Percentiles rank a stretch among this genome's conserved stretches.
Conservation (phyloP, 2,888 invertebrate genomes). For the Drosophila kuntzei region DNA sequence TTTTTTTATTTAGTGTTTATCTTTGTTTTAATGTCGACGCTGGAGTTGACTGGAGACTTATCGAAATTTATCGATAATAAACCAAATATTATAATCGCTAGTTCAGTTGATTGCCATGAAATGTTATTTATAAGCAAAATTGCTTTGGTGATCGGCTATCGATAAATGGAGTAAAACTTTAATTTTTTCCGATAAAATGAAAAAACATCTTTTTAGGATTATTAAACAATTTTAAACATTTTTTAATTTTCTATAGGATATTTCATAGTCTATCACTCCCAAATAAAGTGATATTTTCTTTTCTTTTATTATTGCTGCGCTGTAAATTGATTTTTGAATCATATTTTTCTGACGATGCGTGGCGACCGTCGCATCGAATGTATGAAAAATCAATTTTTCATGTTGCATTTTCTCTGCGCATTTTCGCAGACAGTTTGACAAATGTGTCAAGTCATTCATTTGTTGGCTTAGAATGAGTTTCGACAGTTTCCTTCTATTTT, state of each 20-base stretch:
- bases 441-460: conserved; percentile 4
- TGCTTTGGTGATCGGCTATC: neutral
- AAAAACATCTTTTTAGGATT: neutral
- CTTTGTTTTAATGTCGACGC: conserved; percentile 22
- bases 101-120: neutral
- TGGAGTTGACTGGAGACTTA: conserved; percentile 1
- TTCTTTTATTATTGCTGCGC: conserved; percentile 1
- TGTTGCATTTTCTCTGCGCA: conserved; percentile 19
- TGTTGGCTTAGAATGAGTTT: conserved; percentile 1
- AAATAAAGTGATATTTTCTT: neutral
- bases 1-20: neutral
- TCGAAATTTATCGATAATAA: conserved; percentile 19
- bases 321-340: conserved; percentile 20
- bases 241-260: neutral
- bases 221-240: neutral
- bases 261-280: neutral
- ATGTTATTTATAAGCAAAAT: neutral
- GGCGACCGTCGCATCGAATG: conserved; percentile 18
- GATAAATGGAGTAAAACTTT: neutral
- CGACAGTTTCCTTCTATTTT: neutral
- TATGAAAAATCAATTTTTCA: conserved; percentile 32
- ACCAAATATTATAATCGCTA: neutral
- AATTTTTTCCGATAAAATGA: neutral
- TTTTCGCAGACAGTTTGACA: conserved; percentile 9
- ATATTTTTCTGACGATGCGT: conserved; percentile 23